These are phyloP conservation scores for Dipus sagitta DNA, from an alignment of 2,797 vertebrate species.

Conservation along the genomic window DNA sequence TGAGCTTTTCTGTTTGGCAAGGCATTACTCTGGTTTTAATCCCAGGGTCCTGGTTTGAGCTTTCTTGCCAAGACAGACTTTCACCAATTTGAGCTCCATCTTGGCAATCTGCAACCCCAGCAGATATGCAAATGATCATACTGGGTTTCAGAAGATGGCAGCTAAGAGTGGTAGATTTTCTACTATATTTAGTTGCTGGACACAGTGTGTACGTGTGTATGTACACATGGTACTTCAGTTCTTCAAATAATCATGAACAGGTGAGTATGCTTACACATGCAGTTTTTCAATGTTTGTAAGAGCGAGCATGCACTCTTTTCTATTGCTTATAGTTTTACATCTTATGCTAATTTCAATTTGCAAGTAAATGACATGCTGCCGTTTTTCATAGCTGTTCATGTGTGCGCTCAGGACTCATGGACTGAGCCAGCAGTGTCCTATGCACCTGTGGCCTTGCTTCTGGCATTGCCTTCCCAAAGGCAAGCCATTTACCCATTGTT, in stretches of 20 bases:
- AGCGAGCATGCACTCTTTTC: background rate
- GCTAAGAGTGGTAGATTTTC: background rate
- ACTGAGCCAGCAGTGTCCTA: accelerated
- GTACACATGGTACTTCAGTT: background rate
- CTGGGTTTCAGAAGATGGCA: background rate
- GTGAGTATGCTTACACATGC: background rate
- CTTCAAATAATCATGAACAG: background rate
- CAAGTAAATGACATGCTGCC: background rate
- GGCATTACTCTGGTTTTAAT: background rate
- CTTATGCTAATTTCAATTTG: background rate
- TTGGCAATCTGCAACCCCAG: background rate
- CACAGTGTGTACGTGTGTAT: background rate
- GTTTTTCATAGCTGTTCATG: background rate
- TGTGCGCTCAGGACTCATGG: too few relatives aligned
- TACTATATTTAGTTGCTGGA: background rate
- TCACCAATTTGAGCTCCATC: background rate
- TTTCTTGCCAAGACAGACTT: background rate
- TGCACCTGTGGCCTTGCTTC: background rate
- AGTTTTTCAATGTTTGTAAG: background rate
- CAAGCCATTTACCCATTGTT: background rate
- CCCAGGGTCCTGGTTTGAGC: background rate
- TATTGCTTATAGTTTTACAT: background rate
- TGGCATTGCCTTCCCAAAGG: background rate
- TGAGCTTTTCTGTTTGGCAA: background rate
- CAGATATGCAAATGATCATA: background rate